Conservation (phyloP, 2,113 vertebrate genomes). For the Oceanodroma tethys region DNA sequence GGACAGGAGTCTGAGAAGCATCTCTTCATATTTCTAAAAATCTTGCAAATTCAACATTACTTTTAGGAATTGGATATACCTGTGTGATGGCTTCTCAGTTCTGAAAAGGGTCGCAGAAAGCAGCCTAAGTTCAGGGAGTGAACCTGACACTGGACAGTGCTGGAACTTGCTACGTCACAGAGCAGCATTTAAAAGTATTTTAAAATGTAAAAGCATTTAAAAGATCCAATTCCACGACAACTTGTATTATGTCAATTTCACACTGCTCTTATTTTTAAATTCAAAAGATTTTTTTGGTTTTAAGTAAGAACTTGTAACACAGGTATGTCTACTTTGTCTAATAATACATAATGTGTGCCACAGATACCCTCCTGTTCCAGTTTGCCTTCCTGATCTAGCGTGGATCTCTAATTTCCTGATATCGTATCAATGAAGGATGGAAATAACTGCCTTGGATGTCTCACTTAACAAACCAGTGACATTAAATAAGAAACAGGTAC, state of each 20-base stretch:
- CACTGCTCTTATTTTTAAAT: neutral
- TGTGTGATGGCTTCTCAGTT: neutral
- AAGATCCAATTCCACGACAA: neutral
- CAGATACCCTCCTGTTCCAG: neutral
- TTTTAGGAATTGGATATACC: neutral
- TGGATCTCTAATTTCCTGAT: neutral
- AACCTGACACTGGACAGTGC: neutral
- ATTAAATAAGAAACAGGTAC: neutral
- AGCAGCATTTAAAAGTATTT: neutral
- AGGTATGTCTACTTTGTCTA: neutral
- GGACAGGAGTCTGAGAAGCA: neutral
- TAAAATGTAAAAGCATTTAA: neutral
- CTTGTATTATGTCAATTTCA: neutral
- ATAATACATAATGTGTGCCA: fast-evolving
- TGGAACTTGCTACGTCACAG: neutral
- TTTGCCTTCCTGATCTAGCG: neutral
- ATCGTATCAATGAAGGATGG: neutral
- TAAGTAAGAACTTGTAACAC: neutral
- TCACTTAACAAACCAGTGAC: neutral
- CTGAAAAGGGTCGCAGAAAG: neutral
- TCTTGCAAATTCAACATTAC: neutral
- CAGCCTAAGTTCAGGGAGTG: neutral
- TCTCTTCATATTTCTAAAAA: neutral
- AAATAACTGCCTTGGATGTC: neutral
- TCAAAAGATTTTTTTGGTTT: neutral